Conservation (phyloP, 2,797 vertebrate species). For the Lutjanus argentimaculatus region DNA sequence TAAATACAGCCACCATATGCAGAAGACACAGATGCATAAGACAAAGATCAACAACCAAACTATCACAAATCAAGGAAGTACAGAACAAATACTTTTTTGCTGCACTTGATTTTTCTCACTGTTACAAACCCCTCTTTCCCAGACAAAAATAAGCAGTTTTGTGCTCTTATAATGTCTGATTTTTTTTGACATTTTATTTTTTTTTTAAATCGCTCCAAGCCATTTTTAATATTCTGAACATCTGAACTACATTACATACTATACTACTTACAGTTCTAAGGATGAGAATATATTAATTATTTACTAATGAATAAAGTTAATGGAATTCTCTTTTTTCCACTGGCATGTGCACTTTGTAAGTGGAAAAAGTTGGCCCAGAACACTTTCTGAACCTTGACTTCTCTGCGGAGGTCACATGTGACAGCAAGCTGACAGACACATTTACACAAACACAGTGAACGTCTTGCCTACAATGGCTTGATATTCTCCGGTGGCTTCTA, state of each 20-base stretch:
- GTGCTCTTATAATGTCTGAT: too few species aligned
- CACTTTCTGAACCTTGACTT: constrained; percentile 62
- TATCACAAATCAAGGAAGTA: too few species aligned
- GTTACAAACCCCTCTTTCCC: not conserved
- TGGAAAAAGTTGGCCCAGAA: constrained; percentile 45
- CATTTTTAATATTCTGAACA: not conserved
- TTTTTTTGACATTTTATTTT: not conserved
- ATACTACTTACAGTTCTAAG: not conserved
- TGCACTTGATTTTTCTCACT: not conserved
- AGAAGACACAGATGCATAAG: too few species aligned
- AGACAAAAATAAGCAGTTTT: not conserved
- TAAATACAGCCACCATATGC: too few species aligned
- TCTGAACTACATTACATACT: not conserved
- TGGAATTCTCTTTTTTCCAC: constrained; percentile 34
- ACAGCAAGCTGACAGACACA: constrained; percentile 49
- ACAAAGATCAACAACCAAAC: too few species aligned
- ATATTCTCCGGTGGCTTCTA: constrained; percentile 62
- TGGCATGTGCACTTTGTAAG: constrained; percentile 23
- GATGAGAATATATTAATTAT: constrained; percentile 33
- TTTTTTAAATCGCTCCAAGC: not conserved
- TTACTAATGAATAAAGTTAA: constrained; percentile 22
- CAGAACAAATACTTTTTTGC: not conserved
- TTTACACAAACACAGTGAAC: constrained; percentile 43
- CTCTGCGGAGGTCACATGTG: constrained; percentile 36
- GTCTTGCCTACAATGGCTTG: constrained; percentile 43